Evolutionary conservation across 1,140 invertebrate species (phyloP), one percentile per base, ranked within the genome.

Genomic region (Steinernema feltiae): DNA sequence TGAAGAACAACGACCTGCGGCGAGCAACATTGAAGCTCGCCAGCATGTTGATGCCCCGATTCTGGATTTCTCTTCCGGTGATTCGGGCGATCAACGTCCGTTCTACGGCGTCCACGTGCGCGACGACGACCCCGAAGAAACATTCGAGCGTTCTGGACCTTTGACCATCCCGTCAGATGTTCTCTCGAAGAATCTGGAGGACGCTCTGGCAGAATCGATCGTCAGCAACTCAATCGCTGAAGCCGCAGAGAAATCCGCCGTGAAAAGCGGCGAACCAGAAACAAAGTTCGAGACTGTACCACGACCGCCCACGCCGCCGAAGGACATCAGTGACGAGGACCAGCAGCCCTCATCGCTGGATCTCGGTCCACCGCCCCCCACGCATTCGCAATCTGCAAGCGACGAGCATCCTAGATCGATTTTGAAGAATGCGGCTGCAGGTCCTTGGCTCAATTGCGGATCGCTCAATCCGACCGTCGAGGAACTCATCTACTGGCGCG

Each of bases 401-500:
- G 32, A 29, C n/a, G 70, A 72, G 18, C 71, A 75, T 48, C 79
- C 73, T 32, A 77, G 75, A n/a, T 78, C 79, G 46, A 80, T 80
- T 70, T 69, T 80, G 46, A 80, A 80, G 72, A 77, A 79, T 48
- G n/a, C 48, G 2, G n/a, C 17, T 41, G 75, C 53, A 30, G 76
- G 48, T 0, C 78, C 79, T 0, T 80, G 79, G 77, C 41, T 79
- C 69, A 72, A 80, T 46, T 72, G 73, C 74, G 73, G 77, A 73
- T 70, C 41, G 15, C 71, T 80, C 31, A 75, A 80, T 69, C 74
- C 79, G 24, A 35, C 72, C n/a, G 70, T 77, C 78, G 41, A 73
- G 79, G 93, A 95, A 83, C 89, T 98, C 85, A 92, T 98, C 86
- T 97, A 98, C 89, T 98, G 95, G 95, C 90, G 94, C 80, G 92